These are phyloP conservation scores for Procambarus clarkii DNA, from an alignment of 1,140 invertebrate genomes.

Conservation along the genomic window DNA sequence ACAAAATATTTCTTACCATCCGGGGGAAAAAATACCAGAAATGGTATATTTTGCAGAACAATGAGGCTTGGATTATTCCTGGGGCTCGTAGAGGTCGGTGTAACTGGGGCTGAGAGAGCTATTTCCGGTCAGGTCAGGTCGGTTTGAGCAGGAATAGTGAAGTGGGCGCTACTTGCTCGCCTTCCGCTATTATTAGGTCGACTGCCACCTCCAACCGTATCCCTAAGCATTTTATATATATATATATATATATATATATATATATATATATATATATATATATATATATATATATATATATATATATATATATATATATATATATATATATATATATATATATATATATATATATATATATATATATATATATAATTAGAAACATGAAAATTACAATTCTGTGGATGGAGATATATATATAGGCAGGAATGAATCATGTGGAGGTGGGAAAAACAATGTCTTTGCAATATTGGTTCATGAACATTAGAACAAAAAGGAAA, in stretches of 20 bases:
- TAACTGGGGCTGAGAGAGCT: background rate
- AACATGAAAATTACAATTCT: too few relatives aligned
- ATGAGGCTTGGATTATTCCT: background rate
- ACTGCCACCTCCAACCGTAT: too few relatives aligned
- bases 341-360: conserved; percentile 2
- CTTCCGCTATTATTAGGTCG: background rate
- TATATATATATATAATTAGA: background rate
- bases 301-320: conserved; percentile 32
- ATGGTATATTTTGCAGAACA: background rate
- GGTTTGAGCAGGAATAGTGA: background rate
- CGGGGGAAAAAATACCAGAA: background rate
- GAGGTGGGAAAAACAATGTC: too few relatives aligned
- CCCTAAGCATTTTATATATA: background rate
- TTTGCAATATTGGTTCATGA: too few relatives aligned
- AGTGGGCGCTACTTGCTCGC: background rate
- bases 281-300: conserved; percentile 32
- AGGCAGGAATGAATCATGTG: too few relatives aligned
- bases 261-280: conserved; percentile 32
- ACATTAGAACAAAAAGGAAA: too few relatives aligned
- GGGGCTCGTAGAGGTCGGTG: background rate
- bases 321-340: conserved; percentile 6
- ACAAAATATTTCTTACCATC: background rate
- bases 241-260: conserved; percentile 14
- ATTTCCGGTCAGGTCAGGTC: background rate
- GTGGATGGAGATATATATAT: conserved; percentile 2